Base-by-base conservation (phyloP, 2,797 vertebrate genomes). In the Myoxocephalus aenaeus region DNA sequence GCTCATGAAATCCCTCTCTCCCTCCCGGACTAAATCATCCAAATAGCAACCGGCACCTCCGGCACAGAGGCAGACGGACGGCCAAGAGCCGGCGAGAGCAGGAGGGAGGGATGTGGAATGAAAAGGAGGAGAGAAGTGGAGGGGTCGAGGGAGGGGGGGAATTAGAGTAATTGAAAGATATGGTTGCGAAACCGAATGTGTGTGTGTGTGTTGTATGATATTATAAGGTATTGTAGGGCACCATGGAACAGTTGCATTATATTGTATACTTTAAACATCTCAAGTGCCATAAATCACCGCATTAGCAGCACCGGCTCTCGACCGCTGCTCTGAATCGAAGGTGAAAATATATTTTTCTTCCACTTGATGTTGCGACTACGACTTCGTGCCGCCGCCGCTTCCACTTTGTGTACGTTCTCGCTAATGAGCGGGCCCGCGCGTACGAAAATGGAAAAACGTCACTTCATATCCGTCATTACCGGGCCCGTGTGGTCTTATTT, bases 1-100 rank as follows among this genome's bases (percentile, higher is more conserved):
- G 90, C 92, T 94, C 93, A 95, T 94, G 93, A 93, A 95, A 94
- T 94, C 94, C 92, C 92, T 88, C 71, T 87, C 75, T 92, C 89
- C 90, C 90, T 86, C 82, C 88, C 32, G 32, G 87, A 90, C 91
- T 92, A 91, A 93, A 92, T 94, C 91, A 94, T 94, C 93, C 93
- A 93, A 95, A 94, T 92, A 95, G 92, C 90, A 91, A 89, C 70
- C 73, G 71, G 90, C 86, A 92, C 91, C 92, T 92, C 83, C 27
- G 90, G 91, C 91, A 66, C 91, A 90, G 82, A 87, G 85, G 86
- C 92, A 89, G 92, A 90, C 80, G 82, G 90, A 92, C 92, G 92
- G 90, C 89, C 86, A 42, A 82, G 86, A 87, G 91, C 85, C 83
- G 90, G 83, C 38, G 61, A 65, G 70, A 73, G 71, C 14, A 1